A percentile compares a stretch with the other conserved stretches of the same genome.
These are phyloP conservation scores for Melinopterus prodromus DNA, from an alignment of 2,888 invertebrate genomes.

Conservation along the genomic window DNA sequence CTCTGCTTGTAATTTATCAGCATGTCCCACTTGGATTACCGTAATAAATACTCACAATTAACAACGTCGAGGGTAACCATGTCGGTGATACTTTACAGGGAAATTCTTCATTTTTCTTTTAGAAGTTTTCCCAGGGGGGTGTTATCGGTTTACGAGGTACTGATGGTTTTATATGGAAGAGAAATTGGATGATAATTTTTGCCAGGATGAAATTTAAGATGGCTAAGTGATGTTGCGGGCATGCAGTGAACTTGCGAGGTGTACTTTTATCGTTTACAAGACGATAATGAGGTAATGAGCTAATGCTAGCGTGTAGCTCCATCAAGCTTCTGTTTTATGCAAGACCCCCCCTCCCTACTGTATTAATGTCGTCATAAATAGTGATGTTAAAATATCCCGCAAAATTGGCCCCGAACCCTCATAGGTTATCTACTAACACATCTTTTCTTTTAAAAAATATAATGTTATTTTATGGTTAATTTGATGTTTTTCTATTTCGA, in stretches of 20 bases:
- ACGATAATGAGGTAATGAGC: background rate
- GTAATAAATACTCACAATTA: background rate
- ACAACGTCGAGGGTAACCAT: background rate
- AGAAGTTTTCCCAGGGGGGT: background rate
- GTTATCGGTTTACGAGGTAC: background rate
- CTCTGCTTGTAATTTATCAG: background rate
- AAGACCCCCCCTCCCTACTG: background rate
- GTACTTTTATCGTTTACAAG: background rate
- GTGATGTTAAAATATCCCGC: background rate
- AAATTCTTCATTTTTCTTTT: background rate
- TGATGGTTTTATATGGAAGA: background rate
- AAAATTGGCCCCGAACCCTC: no score
- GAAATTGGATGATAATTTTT: conserved; percentile 4
- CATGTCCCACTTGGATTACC: background rate
- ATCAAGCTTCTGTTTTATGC: background rate
- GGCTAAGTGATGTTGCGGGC: background rate
- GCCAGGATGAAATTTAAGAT: background rate
- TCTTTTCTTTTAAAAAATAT: no score
- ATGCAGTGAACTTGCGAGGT: background rate
- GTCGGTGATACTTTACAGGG: background rate
- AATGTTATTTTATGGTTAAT: no score
- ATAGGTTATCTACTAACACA: no score
- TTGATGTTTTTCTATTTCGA: no score
- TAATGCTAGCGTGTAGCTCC: background rate
- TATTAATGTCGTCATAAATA: background rate